phyloP scores from a whole-genome alignment of 1,140 invertebrate genomes.

The Scaptodrosophila lebanonensis region DNA sequence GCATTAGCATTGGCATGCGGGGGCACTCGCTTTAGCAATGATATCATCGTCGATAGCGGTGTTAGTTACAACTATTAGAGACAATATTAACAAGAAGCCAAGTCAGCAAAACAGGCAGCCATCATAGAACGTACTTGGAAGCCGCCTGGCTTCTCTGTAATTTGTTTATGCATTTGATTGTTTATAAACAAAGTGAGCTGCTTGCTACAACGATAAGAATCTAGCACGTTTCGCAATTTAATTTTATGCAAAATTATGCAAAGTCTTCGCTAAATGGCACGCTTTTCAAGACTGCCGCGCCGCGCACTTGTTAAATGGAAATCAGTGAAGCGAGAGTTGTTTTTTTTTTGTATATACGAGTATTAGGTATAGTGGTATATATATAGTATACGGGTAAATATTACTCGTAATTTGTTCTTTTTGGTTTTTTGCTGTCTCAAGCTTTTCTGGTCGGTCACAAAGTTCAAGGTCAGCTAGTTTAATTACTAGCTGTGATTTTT shows the following conservation, averaged over 20 bases:
- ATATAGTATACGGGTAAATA: no score
- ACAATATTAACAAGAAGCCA: no score
- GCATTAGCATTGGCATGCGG: constrained; percentile 53
- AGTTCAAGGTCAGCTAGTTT: constrained; percentile 16
- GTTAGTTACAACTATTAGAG: no score
- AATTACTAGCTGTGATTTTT: no score
- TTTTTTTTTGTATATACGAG: no score
- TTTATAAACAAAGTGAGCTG: constrained; percentile 27
- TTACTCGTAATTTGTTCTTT: no score
- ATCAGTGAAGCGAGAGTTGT: constrained; percentile 7
- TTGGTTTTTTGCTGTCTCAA: no score
- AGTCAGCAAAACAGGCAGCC: no score
- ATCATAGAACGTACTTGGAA: no score
- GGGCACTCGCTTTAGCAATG: no score
- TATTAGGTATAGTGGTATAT: no score
- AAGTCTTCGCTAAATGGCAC: background rate
- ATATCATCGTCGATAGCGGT: constrained; percentile 22
- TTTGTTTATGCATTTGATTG: constrained; percentile 2
- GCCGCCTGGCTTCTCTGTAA: background rate
- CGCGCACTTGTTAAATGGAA: constrained; percentile 27
- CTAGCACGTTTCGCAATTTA: constrained; percentile 67
- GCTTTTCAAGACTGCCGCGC: no score
- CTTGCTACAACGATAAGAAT: constrained; percentile 51
- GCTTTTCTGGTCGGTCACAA: background rate
- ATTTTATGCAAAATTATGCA: constrained; percentile 58